Percentiles rank a stretch among this genome's conserved stretches.
phyloP scores from a whole-genome alignment of 2,797 vertebrate species.

The Heterohyrax brucei region DNA sequence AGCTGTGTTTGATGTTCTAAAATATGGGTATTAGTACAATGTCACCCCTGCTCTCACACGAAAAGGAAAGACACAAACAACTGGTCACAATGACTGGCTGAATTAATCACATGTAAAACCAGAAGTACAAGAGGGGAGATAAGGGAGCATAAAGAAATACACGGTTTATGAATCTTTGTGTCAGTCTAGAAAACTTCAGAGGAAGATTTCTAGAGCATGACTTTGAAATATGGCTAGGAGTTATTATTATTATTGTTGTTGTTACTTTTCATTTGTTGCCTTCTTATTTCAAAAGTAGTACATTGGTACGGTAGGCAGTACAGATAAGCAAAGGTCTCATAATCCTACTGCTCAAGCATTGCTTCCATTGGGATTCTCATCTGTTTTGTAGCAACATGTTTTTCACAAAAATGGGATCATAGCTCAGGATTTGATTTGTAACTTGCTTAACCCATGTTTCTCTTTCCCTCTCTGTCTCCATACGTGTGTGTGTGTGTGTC shows the following conservation, averaged over 20 bases:
- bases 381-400: background rate
- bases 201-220: background rate
- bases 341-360: background rate
- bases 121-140: slow-evolving; percentile 26
- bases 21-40: background rate
- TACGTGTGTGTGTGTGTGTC: background rate
- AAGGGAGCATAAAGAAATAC: background rate
- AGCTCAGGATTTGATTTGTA: background rate
- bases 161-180: slow-evolving; percentile 3
- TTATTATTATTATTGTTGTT: background rate
- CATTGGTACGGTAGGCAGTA: slow-evolving; percentile 23
- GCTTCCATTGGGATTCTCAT: background rate
- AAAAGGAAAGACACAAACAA: slow-evolving; percentile 4
- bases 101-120: slow-evolving; percentile 29
- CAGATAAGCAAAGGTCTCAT: background rate
- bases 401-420: slow-evolving; percentile 33
- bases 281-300: slow-evolving; percentile 63
- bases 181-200: slow-evolving; percentile 50
- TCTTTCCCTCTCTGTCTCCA: no score
- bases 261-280: background rate
- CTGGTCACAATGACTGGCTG: background rate
- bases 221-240: slow-evolving; percentile 28
- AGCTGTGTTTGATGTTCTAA: background rate
- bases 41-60: slow-evolving; percentile 30
- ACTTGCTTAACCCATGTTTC: background rate